Base-by-base conservation (phyloP, 2,113 vertebrate genomes). In the Stigmatopora nigra region DNA sequence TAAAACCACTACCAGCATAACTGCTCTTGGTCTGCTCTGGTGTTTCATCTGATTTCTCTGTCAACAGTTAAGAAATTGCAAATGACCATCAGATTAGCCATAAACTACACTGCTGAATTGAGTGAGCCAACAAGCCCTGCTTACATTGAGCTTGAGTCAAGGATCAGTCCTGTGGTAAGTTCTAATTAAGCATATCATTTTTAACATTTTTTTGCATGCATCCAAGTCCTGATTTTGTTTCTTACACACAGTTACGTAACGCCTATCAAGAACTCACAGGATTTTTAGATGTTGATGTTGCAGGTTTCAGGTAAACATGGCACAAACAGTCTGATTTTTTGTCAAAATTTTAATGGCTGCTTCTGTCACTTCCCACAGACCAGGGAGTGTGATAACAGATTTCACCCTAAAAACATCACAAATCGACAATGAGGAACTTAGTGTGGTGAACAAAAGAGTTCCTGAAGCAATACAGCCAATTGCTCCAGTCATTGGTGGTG, bases 381-480 rank as follows among this genome's bases (percentile, higher is more conserved):
- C 38, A 48, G 89, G 89, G 53, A 90, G 89, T 20, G 5, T 85
- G n/a, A 71, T 88, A 36, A 52, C 48, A 69, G 69, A 84, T 15
- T 87, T 70, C 52, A 59, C 10, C 25, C 45, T 90, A 17, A 3
- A 6, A 49, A 69, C 77, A 35, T 65, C 25, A 5, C 3, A 51
- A 2, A 1, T 72, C 20, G 5, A 36, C 12, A 0, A 11, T 0
- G 2, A 3, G 0, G 31, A 71, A 70, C 35, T 88, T 0, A 25
- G 6, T 0, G 0, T 7, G 2, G 84, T 64, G 61, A 85, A 87
- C 48, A 0, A 10, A 35, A 31, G 45, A 0, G 11, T 90, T 15
- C 20, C 4, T 9, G 0, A 1, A 0, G 56, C 55, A 56, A 52
- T 79, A 22, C 0, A 0, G 0, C 0, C 1, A 0, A 56, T 80